Evolutionary conservation across 2,113 vertebrate species (phyloP).

Genomic region (Orthochromis indermauri): DNA sequence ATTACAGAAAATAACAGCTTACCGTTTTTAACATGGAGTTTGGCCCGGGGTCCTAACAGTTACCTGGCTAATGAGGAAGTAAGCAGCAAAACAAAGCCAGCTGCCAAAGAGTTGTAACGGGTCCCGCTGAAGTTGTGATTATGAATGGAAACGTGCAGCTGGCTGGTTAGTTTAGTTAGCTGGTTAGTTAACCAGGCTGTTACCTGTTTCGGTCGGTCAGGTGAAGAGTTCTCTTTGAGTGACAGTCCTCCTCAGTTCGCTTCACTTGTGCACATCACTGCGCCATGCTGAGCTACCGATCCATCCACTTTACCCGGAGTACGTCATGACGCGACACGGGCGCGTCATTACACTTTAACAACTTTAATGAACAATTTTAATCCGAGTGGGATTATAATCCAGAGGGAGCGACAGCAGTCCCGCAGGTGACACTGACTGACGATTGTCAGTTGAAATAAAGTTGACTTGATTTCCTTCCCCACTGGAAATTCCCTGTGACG

Average conservation of each 20-base stretch:
- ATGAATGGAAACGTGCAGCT: not conserved
- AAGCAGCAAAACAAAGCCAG: slow-evolving; percentile 35
- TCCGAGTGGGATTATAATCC: not conserved
- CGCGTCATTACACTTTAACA: not conserved
- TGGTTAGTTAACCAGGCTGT: not conserved
- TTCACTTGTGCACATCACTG: slow-evolving; percentile 13
- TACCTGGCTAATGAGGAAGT: slow-evolving; percentile 49
- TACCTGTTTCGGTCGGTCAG: slow-evolving; percentile 2
- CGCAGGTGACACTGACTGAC: slow-evolving; percentile 9
- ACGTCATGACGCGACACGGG: slow-evolving; percentile 1
- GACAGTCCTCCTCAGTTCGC: not conserved
- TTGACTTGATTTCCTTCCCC: slow-evolving; percentile 65
- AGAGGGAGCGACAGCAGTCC: not conserved
- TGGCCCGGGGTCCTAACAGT: not conserved
- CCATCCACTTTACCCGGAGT: not conserved
- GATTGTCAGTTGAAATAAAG: slow-evolving; percentile 4
- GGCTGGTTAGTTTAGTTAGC: not conserved
- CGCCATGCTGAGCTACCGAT: slow-evolving; percentile 18
- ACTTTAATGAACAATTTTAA: not conserved
- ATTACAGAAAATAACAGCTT: not conserved
- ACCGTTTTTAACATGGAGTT: not conserved
- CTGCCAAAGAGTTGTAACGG: not conserved
- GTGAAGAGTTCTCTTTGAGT: not conserved
- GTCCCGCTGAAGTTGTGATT: not conserved
- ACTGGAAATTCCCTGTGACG: slow-evolving; percentile 77